phyloP scores from a whole-genome alignment of 2,113 vertebrate species.

The Cygnus buccinator region DNA sequence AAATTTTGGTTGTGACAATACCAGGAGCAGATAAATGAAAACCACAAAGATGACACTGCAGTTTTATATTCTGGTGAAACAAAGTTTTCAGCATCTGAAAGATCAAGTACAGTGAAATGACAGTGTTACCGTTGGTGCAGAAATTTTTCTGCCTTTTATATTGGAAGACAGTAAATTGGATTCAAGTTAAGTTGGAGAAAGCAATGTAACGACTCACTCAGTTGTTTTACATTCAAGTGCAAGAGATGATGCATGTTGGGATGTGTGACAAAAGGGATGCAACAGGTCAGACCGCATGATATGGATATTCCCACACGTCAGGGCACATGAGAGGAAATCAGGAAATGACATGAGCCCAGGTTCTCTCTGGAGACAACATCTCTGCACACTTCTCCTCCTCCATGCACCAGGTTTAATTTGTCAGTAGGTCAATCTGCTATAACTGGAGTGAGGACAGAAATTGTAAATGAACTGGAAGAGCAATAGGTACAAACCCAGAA shows the following conservation, averaged over 20 bases:
- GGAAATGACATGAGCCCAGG: rapidly evolving
- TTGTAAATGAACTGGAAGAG: background rate
- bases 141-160: background rate
- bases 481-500: background rate
- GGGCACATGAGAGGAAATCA: background rate
- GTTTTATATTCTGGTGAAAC: background rate
- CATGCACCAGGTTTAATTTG: background rate
- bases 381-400: background rate
- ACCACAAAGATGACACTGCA: background rate
- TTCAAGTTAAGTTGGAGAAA: background rate
- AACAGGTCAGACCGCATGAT: background rate
- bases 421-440: background rate
- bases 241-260: background rate
- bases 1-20: background rate
- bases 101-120: background rate
- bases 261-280: background rate
- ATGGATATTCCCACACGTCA: background rate
- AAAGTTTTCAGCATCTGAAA: background rate
- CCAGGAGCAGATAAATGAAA: background rate
- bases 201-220: background rate
- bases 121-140: background rate
- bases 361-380: background rate
- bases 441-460: background rate
- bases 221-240: background rate
- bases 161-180: background rate